Evolutionary conservation across 2,113 vertebrate genomes (phyloP).

Genomic region (Callaeas wilsoni): DNA sequence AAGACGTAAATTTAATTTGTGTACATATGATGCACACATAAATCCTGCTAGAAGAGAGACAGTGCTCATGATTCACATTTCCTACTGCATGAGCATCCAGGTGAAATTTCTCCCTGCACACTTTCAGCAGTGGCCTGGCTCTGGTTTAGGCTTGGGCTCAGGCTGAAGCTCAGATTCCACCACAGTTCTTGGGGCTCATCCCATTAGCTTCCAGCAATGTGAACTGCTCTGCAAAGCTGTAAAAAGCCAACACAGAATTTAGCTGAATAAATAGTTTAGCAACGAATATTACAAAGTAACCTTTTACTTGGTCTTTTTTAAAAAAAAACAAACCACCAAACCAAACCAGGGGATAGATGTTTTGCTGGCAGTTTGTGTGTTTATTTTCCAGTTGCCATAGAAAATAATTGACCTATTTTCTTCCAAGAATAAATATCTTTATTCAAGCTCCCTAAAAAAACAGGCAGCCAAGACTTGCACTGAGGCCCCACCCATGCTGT

Average conservation of each 20-base stretch:
- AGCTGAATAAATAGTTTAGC: constrained; percentile 61
- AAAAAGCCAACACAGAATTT: constrained; percentile 47
- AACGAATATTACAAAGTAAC: constrained; percentile 58
- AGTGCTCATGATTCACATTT: not conserved
- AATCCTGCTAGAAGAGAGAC: not conserved
- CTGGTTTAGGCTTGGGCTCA: not conserved
- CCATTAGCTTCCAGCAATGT: not conserved
- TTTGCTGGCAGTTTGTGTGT: constrained; percentile 64
- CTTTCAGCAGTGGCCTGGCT: not conserved
- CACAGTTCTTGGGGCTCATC: not conserved
- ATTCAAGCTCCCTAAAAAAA: constrained; percentile 62
- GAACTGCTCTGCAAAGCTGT: not conserved
- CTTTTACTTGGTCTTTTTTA: constrained; percentile 27
- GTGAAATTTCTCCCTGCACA: not conserved
- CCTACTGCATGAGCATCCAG: not conserved
- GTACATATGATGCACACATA: not conserved
- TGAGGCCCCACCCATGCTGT: constrained; percentile 50
- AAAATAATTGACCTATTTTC: constrained; percentile 76
- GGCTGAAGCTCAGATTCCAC: not conserved
- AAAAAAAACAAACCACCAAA: not conserved
- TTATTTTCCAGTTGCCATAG: constrained; percentile 79
- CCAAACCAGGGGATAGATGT: constrained; percentile 4
- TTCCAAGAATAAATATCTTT: constrained; percentile 74
- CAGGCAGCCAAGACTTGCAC: constrained; percentile 51
- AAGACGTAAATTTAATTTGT: not conserved